A percentile compares a stretch with the other conserved stretches of the same genome.
Evolutionary conservation across 2,113 vertebrate species (phyloP).

Genomic region (Ophthalmolycus amberensis): DNA sequence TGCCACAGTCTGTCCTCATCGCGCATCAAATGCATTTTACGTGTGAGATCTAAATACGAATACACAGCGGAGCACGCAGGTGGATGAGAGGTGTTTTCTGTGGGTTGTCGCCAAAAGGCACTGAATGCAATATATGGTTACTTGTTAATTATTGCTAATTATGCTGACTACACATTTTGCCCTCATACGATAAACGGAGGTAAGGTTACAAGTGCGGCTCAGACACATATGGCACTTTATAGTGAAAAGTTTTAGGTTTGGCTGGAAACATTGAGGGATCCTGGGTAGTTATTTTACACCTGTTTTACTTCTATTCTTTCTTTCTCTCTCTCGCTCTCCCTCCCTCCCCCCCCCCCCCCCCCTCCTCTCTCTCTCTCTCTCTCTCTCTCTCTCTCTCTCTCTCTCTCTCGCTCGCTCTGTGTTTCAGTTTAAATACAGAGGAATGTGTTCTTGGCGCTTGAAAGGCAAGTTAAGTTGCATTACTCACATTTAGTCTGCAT

Average conservation of each 20-base stretch:
- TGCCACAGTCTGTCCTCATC: background rate
- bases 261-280: background rate
- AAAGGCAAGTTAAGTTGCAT: constrained; percentile 70
- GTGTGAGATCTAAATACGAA: background rate
- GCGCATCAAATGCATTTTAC: background rate
- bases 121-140: background rate
- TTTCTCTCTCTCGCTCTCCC: background rate
- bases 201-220: background rate
- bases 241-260: background rate
- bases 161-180: background rate
- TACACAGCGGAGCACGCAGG: background rate
- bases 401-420: background rate
- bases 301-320: constrained; percentile 5
- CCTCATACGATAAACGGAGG: background rate
- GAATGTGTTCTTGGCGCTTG: constrained; percentile 62
- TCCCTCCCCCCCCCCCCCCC: too few relatives aligned
- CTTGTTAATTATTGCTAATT: background rate
- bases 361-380: too few relatives aligned
- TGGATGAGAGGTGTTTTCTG: constrained; percentile 2
- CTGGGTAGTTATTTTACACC: constrained; percentile 21
- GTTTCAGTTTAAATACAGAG: constrained; percentile 56
- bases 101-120: background rate
- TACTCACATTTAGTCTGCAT: constrained; percentile 46
- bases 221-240: background rate
- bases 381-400: background rate